A percentile compares a stretch with the other conserved stretches of the same genome.
Evolutionary conservation across 1,140 invertebrate species (phyloP).

Genomic region (Cydia pomonella): DNA sequence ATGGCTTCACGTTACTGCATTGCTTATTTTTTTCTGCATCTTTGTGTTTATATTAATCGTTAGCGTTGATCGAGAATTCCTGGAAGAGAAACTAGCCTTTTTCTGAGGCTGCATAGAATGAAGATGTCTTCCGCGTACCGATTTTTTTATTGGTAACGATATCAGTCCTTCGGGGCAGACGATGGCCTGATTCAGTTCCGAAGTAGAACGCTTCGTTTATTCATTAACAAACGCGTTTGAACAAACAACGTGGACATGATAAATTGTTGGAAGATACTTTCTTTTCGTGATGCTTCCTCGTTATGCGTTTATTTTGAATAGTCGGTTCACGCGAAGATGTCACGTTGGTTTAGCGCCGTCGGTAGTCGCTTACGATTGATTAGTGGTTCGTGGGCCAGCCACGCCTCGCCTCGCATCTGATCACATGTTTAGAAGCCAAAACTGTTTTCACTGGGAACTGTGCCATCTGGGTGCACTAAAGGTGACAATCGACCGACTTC

Average conservation of each 20-base stretch:
- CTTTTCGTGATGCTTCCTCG: constrained; percentile 27
- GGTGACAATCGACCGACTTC: constrained; percentile 65
- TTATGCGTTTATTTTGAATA: constrained; percentile 25
- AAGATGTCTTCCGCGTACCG: constrained; percentile 66
- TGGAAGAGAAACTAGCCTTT: constrained; percentile 66
- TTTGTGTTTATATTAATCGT: constrained; percentile 65
- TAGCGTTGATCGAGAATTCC: constrained; percentile 62
- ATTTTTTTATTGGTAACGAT: constrained; percentile 55
- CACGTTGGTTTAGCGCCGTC: constrained; percentile 12
- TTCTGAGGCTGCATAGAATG: constrained; percentile 66
- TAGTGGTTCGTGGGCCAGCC: not conserved
- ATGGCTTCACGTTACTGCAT: constrained; percentile 59
- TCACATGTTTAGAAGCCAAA: constrained; percentile 48
- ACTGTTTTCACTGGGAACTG: constrained; percentile 71
- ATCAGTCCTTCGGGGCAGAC: constrained; percentile 52
- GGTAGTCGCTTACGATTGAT: constrained; percentile 6
- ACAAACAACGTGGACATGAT: constrained; percentile 23
- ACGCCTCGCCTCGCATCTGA: constrained; percentile 17
- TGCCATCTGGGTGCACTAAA: constrained; percentile 68
- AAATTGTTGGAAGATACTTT: constrained; percentile 21
- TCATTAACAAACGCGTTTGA: constrained; percentile 31
- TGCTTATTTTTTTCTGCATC: constrained; percentile 67
- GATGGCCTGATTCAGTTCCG: constrained; percentile 56
- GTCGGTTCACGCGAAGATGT: constrained; percentile 23
- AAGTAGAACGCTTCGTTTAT: constrained; percentile 45